Evolutionary conservation across 1,140 invertebrate species (phyloP).

Genomic region (Drosophila hydei): DNA sequence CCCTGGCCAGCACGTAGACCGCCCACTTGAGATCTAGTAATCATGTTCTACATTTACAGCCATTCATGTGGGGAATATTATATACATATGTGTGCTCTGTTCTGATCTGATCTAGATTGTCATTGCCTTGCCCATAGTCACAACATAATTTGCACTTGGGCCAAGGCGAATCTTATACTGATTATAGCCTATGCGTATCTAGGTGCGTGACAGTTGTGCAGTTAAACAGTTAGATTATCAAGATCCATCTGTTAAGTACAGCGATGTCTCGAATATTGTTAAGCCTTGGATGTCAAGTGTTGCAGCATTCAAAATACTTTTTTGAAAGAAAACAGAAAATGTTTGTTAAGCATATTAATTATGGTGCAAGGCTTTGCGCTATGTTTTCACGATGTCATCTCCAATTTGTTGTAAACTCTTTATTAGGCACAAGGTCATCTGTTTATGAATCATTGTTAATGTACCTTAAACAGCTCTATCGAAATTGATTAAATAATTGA

Average conservation of each 20-base stretch:
- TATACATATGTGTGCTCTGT: neutral
- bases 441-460: constrained; percentile 28
- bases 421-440: constrained; percentile 26
- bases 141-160: neutral
- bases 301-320: no score
- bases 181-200: constrained; percentile 3
- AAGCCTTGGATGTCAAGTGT: no score
- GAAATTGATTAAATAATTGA: constrained; percentile 30
- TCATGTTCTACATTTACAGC: constrained; percentile 19
- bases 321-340: no score
- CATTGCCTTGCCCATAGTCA: constrained; percentile 8
- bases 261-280: no score
- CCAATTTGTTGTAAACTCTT: constrained; percentile 14
- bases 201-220: constrained; percentile 21
- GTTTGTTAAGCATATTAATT: no score
- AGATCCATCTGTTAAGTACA: neutral
- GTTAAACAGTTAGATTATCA: constrained; percentile 13
- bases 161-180: constrained; percentile 1
- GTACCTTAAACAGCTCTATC: neutral
- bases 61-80: constrained; percentile 3
- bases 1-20: constrained; percentile 11
- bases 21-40: constrained; percentile 7
- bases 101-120: constrained; percentile 26
- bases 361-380: neutral
- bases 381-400: constrained; percentile 8